phyloP scores from a whole-genome alignment of 2,113 vertebrate genomes.

The Canis aureus region DNA sequence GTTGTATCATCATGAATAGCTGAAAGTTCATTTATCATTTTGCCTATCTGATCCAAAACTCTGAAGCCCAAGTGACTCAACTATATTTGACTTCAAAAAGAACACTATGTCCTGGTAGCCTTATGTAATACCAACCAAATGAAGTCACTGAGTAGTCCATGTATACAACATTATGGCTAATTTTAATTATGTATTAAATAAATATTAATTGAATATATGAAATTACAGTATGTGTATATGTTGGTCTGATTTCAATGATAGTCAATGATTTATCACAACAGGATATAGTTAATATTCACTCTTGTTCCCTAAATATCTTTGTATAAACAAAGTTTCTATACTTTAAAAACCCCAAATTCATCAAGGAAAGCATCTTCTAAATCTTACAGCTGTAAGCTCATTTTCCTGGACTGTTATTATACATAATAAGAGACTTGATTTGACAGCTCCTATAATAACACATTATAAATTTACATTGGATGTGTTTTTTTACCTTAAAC shows the following conservation, averaged over 20 bases:
- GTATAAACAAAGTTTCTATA: slow-evolving; percentile 61
- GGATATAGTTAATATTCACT: slow-evolving; percentile 47
- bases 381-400: slow-evolving; percentile 79
- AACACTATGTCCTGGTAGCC: neutral
- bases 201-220: slow-evolving; percentile 32
- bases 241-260: slow-evolving; percentile 40
- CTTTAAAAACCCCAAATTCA: slow-evolving; percentile 69
- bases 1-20: neutral
- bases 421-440: slow-evolving; percentile 83
- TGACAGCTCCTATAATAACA: slow-evolving; percentile 82
- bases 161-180: neutral
- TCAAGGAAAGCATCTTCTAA: slow-evolving; percentile 67
- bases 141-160: neutral
- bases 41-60: neutral
- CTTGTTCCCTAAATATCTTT: slow-evolving; percentile 70
- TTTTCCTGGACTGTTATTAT: slow-evolving; percentile 82
- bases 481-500: slow-evolving; percentile 64
- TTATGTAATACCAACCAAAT: slow-evolving; percentile 31
- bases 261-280: slow-evolving; percentile 51
- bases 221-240: neutral
- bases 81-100: slow-evolving; percentile 21
- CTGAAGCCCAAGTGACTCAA: neutral
- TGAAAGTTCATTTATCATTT: slow-evolving; percentile 30
- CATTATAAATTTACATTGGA: slow-evolving; percentile 69
- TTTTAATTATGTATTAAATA: slow-evolving; percentile 62